Evolutionary conservation across 1,140 invertebrate species (phyloP).

Genomic region (Aphaenogaster floridana): DNA sequence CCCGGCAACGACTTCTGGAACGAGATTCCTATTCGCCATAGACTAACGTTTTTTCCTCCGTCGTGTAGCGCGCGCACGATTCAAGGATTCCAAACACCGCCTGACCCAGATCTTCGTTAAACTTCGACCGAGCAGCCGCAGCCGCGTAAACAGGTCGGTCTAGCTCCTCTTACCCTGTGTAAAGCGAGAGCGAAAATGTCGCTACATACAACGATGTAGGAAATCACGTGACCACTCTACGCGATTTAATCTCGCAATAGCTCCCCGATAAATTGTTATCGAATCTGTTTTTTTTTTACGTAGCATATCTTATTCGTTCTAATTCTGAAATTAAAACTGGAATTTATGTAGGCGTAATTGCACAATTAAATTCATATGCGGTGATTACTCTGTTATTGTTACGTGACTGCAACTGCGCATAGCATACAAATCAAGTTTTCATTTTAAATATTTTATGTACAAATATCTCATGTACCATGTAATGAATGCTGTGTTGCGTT

Average conservation of each 20-base stretch:
- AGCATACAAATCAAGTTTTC: background rate
- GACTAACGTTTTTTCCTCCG: constrained; percentile 38
- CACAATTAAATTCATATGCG: background rate
- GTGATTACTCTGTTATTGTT: background rate
- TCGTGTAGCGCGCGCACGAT: constrained; percentile 46
- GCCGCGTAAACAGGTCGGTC: constrained; percentile 68
- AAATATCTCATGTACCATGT: background rate
- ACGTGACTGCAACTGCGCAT: background rate
- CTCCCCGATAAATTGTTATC: background rate
- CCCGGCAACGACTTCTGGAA: constrained; percentile 44
- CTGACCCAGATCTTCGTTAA: constrained; percentile 82
- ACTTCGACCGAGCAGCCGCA: constrained; percentile 68
- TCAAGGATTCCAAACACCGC: constrained; percentile 58
- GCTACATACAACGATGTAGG: background rate
- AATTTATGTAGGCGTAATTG: background rate
- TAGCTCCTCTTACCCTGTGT: constrained; percentile 17
- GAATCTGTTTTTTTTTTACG: background rate
- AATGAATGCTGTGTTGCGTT: background rate
- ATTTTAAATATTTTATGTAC: background rate
- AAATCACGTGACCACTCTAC: background rate
- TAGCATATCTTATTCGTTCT: background rate
- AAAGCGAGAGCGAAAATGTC: constrained; percentile 26
- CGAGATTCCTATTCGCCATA: constrained; percentile 47
- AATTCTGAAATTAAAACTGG: background rate
- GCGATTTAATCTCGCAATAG: background rate